Conservation (phyloP, 1,140 invertebrate genomes). For the honey bee (Apis mellifera) region Amel_HAv3.1 CM009933.2:11999001-11999500, state of each 20-base stretch:
- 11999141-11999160: slow-evolving; percentile 61
- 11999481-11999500: slow-evolving; percentile 77
- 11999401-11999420: slow-evolving; percentile 68
- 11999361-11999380: slow-evolving; percentile 57
- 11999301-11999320: slow-evolving; percentile 48
- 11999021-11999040: background rate
- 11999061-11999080: background rate
- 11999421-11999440: slow-evolving; percentile 71
- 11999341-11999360: slow-evolving; percentile 20
- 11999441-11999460: slow-evolving; percentile 74
- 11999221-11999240: slow-evolving; percentile 48
- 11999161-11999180: slow-evolving; percentile 56
- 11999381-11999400: slow-evolving; percentile 57
- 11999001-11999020: background rate
- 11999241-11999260: slow-evolving; percentile 47
- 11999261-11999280: slow-evolving; percentile 27
- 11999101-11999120: slow-evolving; percentile 23
- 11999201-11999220: slow-evolving; percentile 48
- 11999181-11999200: slow-evolving; percentile 38
- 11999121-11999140: slow-evolving; percentile 59
- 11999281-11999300: slow-evolving; percentile 35
- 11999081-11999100: background rate
- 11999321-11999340: slow-evolving; percentile 1
- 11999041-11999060: no score
- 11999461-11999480: slow-evolving; percentile 75